Base-by-base conservation (phyloP, 2,113 vertebrate species). In the Misgurnus mizolepis region DNA sequence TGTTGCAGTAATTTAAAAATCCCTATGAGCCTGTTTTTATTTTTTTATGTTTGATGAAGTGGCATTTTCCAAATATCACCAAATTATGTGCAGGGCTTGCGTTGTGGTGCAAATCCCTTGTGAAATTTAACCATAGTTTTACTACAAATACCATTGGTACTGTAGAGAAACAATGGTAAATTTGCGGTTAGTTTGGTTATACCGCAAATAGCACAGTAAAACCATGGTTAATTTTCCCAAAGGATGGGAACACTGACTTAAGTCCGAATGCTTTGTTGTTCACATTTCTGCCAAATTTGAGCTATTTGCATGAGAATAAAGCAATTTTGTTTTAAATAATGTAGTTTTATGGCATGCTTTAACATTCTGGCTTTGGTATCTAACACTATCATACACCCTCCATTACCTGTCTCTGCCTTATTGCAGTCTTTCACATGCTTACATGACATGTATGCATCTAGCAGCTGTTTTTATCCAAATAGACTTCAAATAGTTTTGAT, bases 221-320 rank as follows among this genome's bases (percentile, higher is more conserved):
- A 53, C 12, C 12, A 53, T 14, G 12, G 50, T 53, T 53, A 53
- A 53, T 15, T 53, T 53, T 5, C 50, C 2, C 4, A 11, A 50
- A 11, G 53, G 14, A 56, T 74, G 56, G 56, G 55, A 74, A 74
- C n/a, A 61, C 71, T 60, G 22, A 58, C 55, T 40, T 47, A 22
- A 68, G 47, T 65, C 55, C 18, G 15, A 7, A 11, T 53, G 17
- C 22, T 80, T 41, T 49, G 6, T 58, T 58, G 53, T 82, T 81
- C 53, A 71, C 40, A 73, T 47, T 69, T 67, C 69, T 78, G 60
- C 62, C 53, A 65, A 69, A 67, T 58, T 22, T 22, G 22, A 22
- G 22, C 22, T 22, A 22, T 22, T 68, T 74, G 78, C 75, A 81
- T 83, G 74, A 76, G 47, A 85, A 85, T 83, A 83, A 83, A 85